phyloP scores from a whole-genome alignment of 2,113 vertebrate genomes.

The Seriola quinqueradiata region DNA sequence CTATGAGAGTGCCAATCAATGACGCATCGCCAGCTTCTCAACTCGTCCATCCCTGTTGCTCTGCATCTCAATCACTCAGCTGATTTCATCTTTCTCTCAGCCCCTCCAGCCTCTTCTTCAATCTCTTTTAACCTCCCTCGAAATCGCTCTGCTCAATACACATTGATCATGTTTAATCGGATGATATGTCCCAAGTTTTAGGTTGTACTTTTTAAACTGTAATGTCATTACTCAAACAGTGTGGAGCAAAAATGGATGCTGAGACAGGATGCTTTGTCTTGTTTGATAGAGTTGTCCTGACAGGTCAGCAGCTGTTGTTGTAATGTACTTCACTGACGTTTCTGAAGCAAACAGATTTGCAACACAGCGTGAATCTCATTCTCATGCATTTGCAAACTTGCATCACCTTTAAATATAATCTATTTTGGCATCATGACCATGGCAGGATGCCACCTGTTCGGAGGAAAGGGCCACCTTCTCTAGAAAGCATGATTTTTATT shows the following conservation, averaged over 20 bases:
- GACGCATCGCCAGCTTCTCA: constrained; percentile 58
- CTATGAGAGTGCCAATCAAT: constrained; percentile 73
- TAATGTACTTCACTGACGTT: constrained; percentile 50
- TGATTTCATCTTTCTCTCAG: constrained; percentile 59
- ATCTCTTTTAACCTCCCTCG: constrained; percentile 51
- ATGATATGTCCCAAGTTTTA: constrained; percentile 26
- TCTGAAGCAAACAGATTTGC: constrained; percentile 73
- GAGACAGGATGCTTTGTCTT: constrained; percentile 51
- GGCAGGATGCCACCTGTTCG: constrained; percentile 45
- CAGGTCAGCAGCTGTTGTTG: constrained; percentile 67
- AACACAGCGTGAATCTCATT: constrained; percentile 72
- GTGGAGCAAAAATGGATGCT: constrained; percentile 27
- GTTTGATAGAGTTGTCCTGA: constrained; percentile 65
- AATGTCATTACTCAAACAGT: constrained; percentile 37
- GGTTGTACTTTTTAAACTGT: constrained; percentile 40
- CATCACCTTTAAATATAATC: constrained; percentile 65
- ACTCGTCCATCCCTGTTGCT: constrained; percentile 40
- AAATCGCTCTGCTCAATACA: constrained; percentile 26
- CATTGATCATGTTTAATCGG: constrained; percentile 54
- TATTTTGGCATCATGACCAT: constrained; percentile 50
- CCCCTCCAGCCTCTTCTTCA: constrained; percentile 29
- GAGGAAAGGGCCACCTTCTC: constrained; percentile 21
- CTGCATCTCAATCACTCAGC: constrained; percentile 67
- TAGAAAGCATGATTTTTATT: constrained; percentile 19
- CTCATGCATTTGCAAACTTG: constrained; percentile 72